Base-by-base conservation (phyloP, 2,113 vertebrate genomes). In the Tinamus guttatus region DNA sequence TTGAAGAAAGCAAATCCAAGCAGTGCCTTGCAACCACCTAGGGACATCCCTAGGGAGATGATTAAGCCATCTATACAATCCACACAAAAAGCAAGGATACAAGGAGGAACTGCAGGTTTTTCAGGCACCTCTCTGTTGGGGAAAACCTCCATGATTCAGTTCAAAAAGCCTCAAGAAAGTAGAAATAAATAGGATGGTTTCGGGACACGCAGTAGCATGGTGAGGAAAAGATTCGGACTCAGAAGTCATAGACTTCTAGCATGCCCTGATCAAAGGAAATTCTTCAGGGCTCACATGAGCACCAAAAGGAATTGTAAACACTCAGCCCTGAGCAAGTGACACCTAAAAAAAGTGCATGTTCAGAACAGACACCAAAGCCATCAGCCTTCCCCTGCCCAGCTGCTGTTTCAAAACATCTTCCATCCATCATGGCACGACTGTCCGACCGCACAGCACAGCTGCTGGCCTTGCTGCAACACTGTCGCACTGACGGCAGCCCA, bases 381-480 rank as follows among this genome's bases (percentile, higher is more conserved):
- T 27, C 32, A 27, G 74, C 45, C 45, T 51, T 52, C 51, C 17
- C 7, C 45, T 62, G 69, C 51, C 43, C 85, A 69, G 19, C 40
- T 58, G 47, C 56, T 24, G 27, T 11, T 49, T 60, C 17, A 52
- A 32, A 30, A 7, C 59, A n/a, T 28, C 43, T 5, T 17, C 22
- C 12, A 6, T 2, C 32, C 4, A 0, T 2, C 6, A 2, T 0
- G 4, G 28, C 63, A 30, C 0, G 11, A 63, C 15, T 17, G 19
- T 24, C 54, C 27, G 59, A 11, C 2, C 71, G 34, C 16, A 52
- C 20, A 20, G 47, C 41, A 45, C 41, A 76, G 62, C 49, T 49
- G 63, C 8, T 43, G 18, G 11, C 41, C 47, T n/a, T 52, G 25
- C n/a, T 36, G 27, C 51, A 45, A 27, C 32, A 12, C 41, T 21